Evolutionary conservation across 2,888 invertebrate genomes (phyloP), one percentile per base, ranked within the genome.

Genomic region (Geotrupes spiniger): DNA sequence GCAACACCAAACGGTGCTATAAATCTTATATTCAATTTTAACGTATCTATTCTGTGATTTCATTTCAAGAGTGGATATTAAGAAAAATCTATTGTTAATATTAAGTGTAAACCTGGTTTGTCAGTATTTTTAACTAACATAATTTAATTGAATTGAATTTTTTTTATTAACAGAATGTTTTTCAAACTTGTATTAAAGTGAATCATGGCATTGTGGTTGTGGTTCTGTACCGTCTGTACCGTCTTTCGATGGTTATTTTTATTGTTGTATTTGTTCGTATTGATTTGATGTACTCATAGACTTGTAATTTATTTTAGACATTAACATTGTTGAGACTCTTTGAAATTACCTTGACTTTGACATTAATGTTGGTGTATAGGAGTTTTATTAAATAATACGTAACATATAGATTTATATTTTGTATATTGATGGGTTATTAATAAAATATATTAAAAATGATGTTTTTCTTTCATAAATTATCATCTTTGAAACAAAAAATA

Each of bases 271-370:
- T 33, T 15, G 33, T 38, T 15, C 12, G 38, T 38, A 17, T 21
- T 38, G 9, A 25, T 11, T 38, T 21, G 16, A 17, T 38, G 25
- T 38, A 38, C 25, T 40, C 27, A 9, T 27, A 40, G 15, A 40
- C 40, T n/a, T 26, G 27, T 38, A 40, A 21, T 40, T 40, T 40
- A 40, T 40, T 40, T 26, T 14, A 21, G 40, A 40, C 27, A 40
- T 40, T 40, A 40, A 40, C 40, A 33, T 33, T 33, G 33, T 33
- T 33, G 15, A 33, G 6, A 21, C 21, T 21, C 21, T 21, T 33
- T 14, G n/a, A n/a, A n/a, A n/a, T n/a, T n/a, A n/a, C n/a, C n/a
- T n/a, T n/a, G 10, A 14, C 14, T 33, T 12, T 8, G 14, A 15
- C 15, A 33, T 8, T 15, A 8, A 33, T 9, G 12, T 33, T 33